Evolutionary conservation across 2,797 vertebrate species (phyloP), one percentile per base, ranked within the genome.

Genomic region (Merluccius polli): DNA sequence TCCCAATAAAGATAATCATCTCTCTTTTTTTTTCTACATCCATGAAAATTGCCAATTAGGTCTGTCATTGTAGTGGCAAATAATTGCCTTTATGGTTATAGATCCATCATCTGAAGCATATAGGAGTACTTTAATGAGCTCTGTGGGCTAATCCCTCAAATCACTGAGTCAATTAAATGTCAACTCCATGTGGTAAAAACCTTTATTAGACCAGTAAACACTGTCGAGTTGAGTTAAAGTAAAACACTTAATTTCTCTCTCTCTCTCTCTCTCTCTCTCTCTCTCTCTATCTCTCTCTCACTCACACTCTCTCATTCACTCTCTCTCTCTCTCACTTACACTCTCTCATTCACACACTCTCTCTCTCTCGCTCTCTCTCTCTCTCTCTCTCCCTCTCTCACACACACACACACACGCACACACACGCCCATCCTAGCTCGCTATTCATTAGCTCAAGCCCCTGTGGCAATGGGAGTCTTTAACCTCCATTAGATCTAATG

Each of bases 401-500:
- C 38, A 41, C 38, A 41, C 38, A 41, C 38, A 48, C 85, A 77
- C 78, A 85, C 63, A 67, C 63, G 15, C 63, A 77, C 78, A 81
- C 84, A 87, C 89, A 88, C 87, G 89, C 86, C 88, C 89, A 86
- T 88, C 82, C 44, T 48, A 48, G 44, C 44, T 48, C 89, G 89
- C 90, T 91, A 82, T 91, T 88, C 86, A 93, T 92, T 79, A 86
- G 83, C 84, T 85, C 77, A 83, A 87, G 91, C 86, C 93, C 92
- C 91, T 90, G 88, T 90, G 83, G 83, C 91, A 90, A 88, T 89
- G 85, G 88, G 89, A 91, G 89, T 90, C 92, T 93, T 92, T 93
- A 92, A 92, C 93, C 90, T 93, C 89, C 83, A 87, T 92, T 92
- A 88, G 93, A 92, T 94, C 94, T 95, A 94, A 95, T 97, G 96